Base-by-base conservation (phyloP, 37 sponge, comb jelly and placozoan species). In the Halichondria panicea region DNA sequence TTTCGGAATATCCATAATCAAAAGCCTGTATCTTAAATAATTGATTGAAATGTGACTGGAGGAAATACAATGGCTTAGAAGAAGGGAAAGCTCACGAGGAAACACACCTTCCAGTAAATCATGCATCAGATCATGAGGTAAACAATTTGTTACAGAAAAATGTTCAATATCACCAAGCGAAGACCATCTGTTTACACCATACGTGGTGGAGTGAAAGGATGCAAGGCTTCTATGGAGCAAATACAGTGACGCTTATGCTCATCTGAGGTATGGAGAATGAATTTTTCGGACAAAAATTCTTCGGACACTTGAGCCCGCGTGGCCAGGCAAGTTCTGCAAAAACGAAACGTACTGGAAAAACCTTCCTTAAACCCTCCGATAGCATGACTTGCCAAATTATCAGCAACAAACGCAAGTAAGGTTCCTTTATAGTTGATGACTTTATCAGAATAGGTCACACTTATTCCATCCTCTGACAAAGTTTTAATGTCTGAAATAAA, bases 121-220 rank as follows among this genome's bases (percentile, higher is more conserved):
- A 43, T 69, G 70, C 70, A 69, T 69, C 11, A 69, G 21, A 44
- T 69, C 70, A 69, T 69, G 70, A 43, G 70, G 70, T n/a, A 69
- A 21, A 69, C 50, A 22, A 44, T 21, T 44, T 6, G 32, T 32
- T 6, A 69, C 50, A 6, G 70, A 69, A 43, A 44, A 69, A 69
- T 44, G 24, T 21, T 21, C 3, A 3, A 69, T 34, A 44, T 69
- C 70, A 21, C 32, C 70, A 24, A 69, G 21, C 9, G 21, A 25
- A 8, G 70, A 38, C 32, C 21, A 30, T 24, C 50, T 24, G 25
- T 69, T 69, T n/a, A 69, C 43, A 3, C 70, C 70, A 69, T 69
- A 69, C 21, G 32, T 69, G 9, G 3, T 69, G 24, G 70, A 69
- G 28, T 69, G 32, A 21, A 44, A 50, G 3, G n/a, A 25, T 44